Conservation (phyloP, 1,140 invertebrate species). For the Bilobella aurantiaca region DNA sequence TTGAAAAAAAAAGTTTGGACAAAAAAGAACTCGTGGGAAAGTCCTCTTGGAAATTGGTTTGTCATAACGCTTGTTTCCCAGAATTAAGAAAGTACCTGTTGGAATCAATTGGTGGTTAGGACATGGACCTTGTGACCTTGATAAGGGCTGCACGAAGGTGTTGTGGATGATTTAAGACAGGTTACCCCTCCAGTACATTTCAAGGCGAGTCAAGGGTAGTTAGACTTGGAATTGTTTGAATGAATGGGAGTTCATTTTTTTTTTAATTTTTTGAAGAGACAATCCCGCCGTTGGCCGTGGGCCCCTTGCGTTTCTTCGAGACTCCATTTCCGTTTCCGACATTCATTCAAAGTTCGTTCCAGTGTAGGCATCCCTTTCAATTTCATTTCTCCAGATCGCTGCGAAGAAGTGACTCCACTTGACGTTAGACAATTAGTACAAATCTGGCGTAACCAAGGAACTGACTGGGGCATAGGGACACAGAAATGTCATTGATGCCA, state of each 20-base stretch:
- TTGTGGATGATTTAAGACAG: slow-evolving; percentile 1
- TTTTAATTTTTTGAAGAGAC: not conserved
- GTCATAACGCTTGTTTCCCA: too few relatives aligned
- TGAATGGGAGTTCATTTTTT: slow-evolving; percentile 13
- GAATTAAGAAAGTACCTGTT: too few relatives aligned
- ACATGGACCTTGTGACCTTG: too few relatives aligned
- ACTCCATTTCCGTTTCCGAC: slow-evolving; percentile 20
- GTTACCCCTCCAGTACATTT: too few relatives aligned
- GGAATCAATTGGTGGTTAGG: too few relatives aligned
- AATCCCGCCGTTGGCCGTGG: not conserved
- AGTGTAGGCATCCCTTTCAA: not conserved
- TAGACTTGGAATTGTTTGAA: slow-evolving; percentile 12
- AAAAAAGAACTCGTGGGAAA: too few relatives aligned
- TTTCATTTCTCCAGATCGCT: not conserved
- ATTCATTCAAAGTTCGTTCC: not conserved
- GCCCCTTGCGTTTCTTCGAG: slow-evolving; percentile 6
- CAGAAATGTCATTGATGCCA: too few relatives aligned
- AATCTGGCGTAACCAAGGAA: not conserved
- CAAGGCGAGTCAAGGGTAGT: too few relatives aligned
- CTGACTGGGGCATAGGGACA: not conserved
- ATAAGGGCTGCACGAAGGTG: too few relatives aligned
- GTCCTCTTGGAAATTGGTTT: too few relatives aligned
- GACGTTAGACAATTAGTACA: not conserved
- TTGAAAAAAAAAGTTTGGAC: too few relatives aligned
- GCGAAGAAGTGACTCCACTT: not conserved